These are phyloP conservation scores for Meganola albula DNA, from an alignment of 2,888 invertebrate genomes.

Conservation along the genomic window DNA sequence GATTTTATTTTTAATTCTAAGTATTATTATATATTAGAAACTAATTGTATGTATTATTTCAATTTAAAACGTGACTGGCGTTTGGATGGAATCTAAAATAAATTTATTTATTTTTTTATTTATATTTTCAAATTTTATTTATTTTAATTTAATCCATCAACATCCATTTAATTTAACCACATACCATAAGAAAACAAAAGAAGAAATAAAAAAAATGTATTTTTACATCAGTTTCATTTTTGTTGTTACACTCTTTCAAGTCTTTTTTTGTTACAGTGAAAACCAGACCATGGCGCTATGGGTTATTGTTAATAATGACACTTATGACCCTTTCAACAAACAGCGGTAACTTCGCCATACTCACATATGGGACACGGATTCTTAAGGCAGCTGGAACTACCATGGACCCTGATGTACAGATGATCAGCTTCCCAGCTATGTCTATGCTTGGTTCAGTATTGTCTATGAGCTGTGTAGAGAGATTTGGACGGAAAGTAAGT, in stretches of 20 bases:
- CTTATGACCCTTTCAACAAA: slow-evolving; percentile 34
- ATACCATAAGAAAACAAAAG: no score
- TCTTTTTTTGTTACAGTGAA: slow-evolving; percentile 48
- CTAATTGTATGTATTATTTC: no score
- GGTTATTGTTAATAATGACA: slow-evolving; percentile 32
- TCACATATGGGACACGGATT: slow-evolving; percentile 48
- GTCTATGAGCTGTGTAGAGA: slow-evolving; percentile 51
- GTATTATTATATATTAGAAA: no score
- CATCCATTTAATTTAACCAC: no score
- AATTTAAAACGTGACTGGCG: no score
- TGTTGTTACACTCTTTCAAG: no score
- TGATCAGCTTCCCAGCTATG: slow-evolving; percentile 50
- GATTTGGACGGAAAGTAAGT: slow-evolving; percentile 53
- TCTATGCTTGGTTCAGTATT: slow-evolving; percentile 50
- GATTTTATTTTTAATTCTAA: no score
- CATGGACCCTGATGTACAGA: slow-evolving; percentile 49
- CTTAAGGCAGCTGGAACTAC: slow-evolving; percentile 46
- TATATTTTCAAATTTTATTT: no score
- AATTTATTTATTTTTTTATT: no score
- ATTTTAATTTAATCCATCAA: slow-evolving; percentile 10
- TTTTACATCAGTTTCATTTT: no score
- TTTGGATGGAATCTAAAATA: no score
- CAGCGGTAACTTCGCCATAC: slow-evolving; percentile 47
- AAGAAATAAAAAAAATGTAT: no score
- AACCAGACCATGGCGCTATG: slow-evolving; percentile 43